phyloP scores from a whole-genome alignment of 2,797 vertebrate species.

The Micromesistius poutassou region DNA sequence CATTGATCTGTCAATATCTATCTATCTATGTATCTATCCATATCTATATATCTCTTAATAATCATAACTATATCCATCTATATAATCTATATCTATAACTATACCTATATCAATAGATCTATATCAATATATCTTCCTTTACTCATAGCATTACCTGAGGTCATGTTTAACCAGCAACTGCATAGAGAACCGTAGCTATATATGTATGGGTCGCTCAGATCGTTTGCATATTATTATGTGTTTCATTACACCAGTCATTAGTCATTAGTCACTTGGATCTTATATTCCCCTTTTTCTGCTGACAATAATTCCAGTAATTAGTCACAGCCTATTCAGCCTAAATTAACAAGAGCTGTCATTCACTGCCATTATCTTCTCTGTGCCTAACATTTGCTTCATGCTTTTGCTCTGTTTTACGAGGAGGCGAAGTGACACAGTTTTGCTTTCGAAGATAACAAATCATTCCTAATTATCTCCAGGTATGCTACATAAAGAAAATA shows the following conservation, averaged over 20 bases:
- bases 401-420: neutral
- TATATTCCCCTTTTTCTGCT: neutral
- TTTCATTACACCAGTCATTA: slow-evolving; percentile 1
- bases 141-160: neutral
- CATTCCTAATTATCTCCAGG: slow-evolving; percentile 75
- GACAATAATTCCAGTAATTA: slow-evolving; percentile 2
- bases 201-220: neutral
- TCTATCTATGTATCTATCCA: neutral
- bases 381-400: neutral
- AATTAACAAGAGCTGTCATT: neutral
- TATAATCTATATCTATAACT: neutral
- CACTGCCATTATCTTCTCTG: neutral
- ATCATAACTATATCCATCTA: neutral
- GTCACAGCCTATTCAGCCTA: neutral
- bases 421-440: slow-evolving; percentile 32
- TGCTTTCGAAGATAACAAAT: slow-evolving; percentile 70
- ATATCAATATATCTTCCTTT: neutral
- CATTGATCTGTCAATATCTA: neutral
- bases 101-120: neutral
- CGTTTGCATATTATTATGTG: neutral
- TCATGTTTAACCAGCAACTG: neutral
- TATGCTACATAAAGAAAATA: slow-evolving; percentile 71
- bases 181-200: neutral
- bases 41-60: neutral
- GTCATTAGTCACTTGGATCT: slow-evolving; percentile 2